Base-by-base conservation (phyloP, 2,888 invertebrate genomes). In the Xestia xanthographa region DNA sequence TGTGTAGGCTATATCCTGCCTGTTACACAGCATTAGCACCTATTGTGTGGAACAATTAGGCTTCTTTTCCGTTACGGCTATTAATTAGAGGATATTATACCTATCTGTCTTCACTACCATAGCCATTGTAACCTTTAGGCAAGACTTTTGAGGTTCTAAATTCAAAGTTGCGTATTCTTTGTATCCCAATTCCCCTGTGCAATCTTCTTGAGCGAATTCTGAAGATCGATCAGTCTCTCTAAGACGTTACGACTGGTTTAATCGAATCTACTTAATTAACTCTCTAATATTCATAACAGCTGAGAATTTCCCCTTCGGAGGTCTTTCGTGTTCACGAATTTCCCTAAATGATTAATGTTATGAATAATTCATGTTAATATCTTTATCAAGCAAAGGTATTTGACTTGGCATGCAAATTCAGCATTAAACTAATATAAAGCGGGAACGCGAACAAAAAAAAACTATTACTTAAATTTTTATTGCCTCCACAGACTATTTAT, bases 321-420 rank as follows among this genome's bases (percentile, higher is more conserved):
- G 34, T 66, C 48, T 71, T 72, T 75, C 45, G 65, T 69, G 66
- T 73, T 71, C 66, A 38, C 38, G n/a, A 86, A 76, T 77, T 84
- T 72, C 50, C 72, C 60, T 71, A 70, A 86, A 84, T 82, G 56
- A 79, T 84, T 69, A 77, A 84, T 79, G 58, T 66, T 43, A 78
- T 77, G 71, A 79, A 86, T 86, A 71, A 77, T 66, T 79, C 66
- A 79, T 71, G 58, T 72, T 73, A 66, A 75, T 84, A 82, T 86
- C 81, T 80, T 71, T 73, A 71, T 77, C 60, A 79, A 75, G 58
- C 29, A 6, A 66, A 71, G 60, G 45, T 75, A 77, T 75, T 78
- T 60, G 73, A 50, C 53, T 72, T 74, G 9, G 75, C 69, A 82
- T 79, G 82, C 50, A 86, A 84, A 79, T 84, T 79, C 41, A 50